A percentile compares a stretch with the other conserved stretches of the same genome.
These are phyloP conservation scores for Hippotragus niger DNA, from an alignment of 2,113 vertebrate genomes.

Conservation along the genomic window DNA sequence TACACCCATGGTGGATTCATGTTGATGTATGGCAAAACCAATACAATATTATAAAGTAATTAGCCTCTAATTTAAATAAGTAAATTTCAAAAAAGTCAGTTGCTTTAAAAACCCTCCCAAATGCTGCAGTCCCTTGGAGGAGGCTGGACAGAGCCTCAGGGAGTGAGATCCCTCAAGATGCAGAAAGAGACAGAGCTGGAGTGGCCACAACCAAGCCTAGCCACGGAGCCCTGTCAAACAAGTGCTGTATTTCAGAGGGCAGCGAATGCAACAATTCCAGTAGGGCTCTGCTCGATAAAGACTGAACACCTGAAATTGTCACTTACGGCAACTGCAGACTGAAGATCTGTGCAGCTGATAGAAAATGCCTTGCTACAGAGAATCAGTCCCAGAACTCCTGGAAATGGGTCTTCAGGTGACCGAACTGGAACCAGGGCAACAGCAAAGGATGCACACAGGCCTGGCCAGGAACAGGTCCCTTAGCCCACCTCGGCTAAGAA, in stretches of 20 bases:
- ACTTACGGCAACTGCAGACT: neutral
- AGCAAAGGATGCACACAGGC: neutral
- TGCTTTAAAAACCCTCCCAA: neutral
- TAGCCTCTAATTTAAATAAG: too few species aligned
- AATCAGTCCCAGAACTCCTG: neutral
- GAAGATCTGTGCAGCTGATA: neutral
- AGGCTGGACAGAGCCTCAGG: neutral
- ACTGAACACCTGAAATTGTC: neutral
- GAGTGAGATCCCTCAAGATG: neutral
- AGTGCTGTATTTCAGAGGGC: neutral
- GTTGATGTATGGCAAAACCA: too few species aligned
- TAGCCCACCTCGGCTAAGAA: too few species aligned
- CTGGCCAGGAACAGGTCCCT: neutral
- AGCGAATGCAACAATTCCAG: accelerated
- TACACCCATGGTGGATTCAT: too few species aligned
- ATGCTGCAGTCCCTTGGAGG: too few species aligned
- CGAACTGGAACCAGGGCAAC: neutral
- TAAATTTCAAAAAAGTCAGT: neutral
- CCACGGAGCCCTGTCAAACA: too few species aligned
- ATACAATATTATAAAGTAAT: too few species aligned
- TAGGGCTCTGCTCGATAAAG: neutral
- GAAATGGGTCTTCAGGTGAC: neutral
- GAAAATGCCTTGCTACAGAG: neutral
- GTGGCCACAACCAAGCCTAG: neutral
- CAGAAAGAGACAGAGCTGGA: neutral